Base-by-base conservation (phyloP, 2,888 invertebrate species). In the Oxycera nigricornis region DNA sequence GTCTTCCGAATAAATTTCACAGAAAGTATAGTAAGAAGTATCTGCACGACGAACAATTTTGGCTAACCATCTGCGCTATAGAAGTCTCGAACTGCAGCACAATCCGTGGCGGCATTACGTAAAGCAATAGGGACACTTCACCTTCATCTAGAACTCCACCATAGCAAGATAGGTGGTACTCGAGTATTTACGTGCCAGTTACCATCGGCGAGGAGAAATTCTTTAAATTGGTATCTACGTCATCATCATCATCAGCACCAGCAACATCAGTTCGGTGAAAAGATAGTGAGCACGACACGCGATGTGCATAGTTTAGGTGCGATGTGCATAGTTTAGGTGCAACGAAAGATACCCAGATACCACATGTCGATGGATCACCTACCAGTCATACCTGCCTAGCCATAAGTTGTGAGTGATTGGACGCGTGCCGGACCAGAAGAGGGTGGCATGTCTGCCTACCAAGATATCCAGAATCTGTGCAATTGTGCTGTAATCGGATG, bases 161-260 rank as follows among this genome's bases (percentile, higher is more conserved):
- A 61, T 31, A 46, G 11, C 46, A n/a, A 46, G 46, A 46, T 46
- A 46, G 11, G 17, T 46, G n/a, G 6, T 7, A 6, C 35, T n/a
- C 20, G 30, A 20, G 30, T 20, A 31, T 31, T 6, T 31, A 28
- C 14, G 9, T 9, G 24, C 28, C 61, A 14, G 20, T 28, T 6
- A 31, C 6, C 46, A 14, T 30, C 61, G 31, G 30, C 31, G 61
- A 61, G 61, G 61, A 61, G 61, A 61, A 61, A 61, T 61, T 61
- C 61, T 61, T 31, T 61, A 61, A 61, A 31, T 61, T 61, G 7
- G n/a, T 61, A n/a, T 30, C 31, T 30, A 61, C 61, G 61, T 61
- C 61, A 61, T 61, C n/a, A n/a, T n/a, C n/a, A n/a, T n/a, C n/a
- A n/a, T n/a, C n/a, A n/a, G n/a, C n/a, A n/a, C n/a, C n/a, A n/a